Evolutionary conservation across 30 jellyfish, hydroid and myxozoan species (phyloP).

Genomic region (Turritopsis dohrnii): DNA sequence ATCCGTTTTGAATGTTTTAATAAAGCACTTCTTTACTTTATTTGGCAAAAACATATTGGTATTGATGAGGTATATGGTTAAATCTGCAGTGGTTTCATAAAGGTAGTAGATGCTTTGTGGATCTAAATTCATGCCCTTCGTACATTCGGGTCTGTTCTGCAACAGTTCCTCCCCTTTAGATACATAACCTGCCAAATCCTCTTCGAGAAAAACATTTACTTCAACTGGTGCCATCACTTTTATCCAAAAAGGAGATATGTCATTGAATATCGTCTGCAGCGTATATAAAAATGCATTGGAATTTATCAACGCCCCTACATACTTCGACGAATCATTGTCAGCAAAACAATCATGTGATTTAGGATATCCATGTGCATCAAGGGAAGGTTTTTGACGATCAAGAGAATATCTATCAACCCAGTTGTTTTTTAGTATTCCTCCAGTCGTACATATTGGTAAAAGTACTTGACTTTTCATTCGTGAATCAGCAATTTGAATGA

Average conservation of each 20-base stretch:
- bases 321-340: slow-evolving; percentile 36
- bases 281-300: slow-evolving; percentile 44
- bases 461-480: background rate
- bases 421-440: background rate
- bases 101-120: background rate
- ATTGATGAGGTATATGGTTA: background rate
- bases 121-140: slow-evolving; percentile 17
- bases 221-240: slow-evolving; percentile 21
- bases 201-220: background rate
- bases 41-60: background rate
- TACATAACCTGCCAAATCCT: slow-evolving; percentile 40
- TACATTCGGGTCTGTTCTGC: slow-evolving; percentile 17
- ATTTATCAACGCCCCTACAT: slow-evolving; percentile 31
- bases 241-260: slow-evolving; percentile 40
- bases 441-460: background rate
- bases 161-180: slow-evolving; percentile 17
- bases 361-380: background rate
- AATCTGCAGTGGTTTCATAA: background rate
- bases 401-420: background rate
- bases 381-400: background rate
- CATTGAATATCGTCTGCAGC: slow-evolving; percentile 35
- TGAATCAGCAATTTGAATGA: background rate
- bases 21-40: background rate
- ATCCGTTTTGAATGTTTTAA: background rate
- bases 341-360: slow-evolving; percentile 25